phyloP scores from a whole-genome alignment of 2,888 invertebrate genomes.

The Brachynemurus nebulosus region DNA sequence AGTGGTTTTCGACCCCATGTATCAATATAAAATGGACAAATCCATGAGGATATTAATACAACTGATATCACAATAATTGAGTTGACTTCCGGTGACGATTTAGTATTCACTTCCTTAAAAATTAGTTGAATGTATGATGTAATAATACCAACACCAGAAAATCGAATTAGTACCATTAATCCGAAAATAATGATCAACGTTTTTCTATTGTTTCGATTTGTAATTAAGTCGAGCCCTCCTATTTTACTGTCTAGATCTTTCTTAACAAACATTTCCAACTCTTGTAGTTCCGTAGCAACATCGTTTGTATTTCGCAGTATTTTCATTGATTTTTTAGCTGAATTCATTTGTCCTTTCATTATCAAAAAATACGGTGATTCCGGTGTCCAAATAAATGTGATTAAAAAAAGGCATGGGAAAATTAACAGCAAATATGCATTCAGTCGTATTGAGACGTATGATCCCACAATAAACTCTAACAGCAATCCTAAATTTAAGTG shows the following conservation, averaged over 20 bases:
- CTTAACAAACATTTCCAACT: slow-evolving; percentile 24
- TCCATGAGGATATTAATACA: slow-evolving; percentile 40
- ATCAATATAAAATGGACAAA: slow-evolving; percentile 44
- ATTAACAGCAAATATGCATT: slow-evolving; percentile 12
- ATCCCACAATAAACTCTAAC: slow-evolving; percentile 14
- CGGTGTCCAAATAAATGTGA: slow-evolving; percentile 15
- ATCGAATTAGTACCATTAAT: slow-evolving; percentile 37
- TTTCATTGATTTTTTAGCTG: not conserved
- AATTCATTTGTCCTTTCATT: slow-evolving; percentile 4
- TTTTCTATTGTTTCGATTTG: slow-evolving; percentile 41
- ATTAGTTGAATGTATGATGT: slow-evolving; percentile 45
- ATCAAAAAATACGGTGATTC: slow-evolving; percentile 18
- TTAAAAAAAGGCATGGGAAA: slow-evolving; percentile 14
- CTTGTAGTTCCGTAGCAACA: slow-evolving; percentile 28
- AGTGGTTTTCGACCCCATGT: slow-evolving; percentile 38
- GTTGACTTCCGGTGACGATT: slow-evolving; percentile 28
- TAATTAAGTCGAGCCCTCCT: slow-evolving; percentile 39
- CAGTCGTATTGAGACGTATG: slow-evolving; percentile 12
- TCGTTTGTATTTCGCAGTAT: slow-evolving; percentile 15
- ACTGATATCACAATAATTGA: slow-evolving; percentile 32
- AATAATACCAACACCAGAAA: slow-evolving; percentile 48
- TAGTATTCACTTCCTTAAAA: slow-evolving; percentile 30
- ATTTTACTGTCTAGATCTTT: slow-evolving; percentile 36
- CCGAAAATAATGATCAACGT: slow-evolving; percentile 47
- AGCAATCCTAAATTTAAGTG: slow-evolving; percentile 11